phyloP scores from a whole-genome alignment of 2,888 invertebrate species.

The Lochmaea crataegi region DNA sequence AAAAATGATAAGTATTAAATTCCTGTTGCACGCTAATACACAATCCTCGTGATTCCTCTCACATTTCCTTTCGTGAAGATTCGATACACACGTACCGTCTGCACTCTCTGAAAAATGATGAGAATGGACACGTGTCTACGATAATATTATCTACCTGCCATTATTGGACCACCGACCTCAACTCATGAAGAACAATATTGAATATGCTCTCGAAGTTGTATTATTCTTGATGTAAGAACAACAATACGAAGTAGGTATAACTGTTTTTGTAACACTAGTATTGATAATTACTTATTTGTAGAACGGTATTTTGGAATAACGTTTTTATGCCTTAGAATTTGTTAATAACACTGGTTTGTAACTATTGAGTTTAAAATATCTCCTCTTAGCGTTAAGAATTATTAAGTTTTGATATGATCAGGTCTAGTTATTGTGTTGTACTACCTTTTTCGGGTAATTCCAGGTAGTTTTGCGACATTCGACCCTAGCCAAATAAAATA shows the following conservation, averaged over 20 bases:
- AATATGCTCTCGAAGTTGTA: conserved; percentile 45
- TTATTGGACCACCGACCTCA: conserved; percentile 26
- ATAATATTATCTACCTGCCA: conserved; percentile 33
- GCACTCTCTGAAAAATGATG: conserved; percentile 23
- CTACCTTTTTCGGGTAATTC: too few relatives aligned
- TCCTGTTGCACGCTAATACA: background rate
- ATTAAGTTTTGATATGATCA: too few relatives aligned
- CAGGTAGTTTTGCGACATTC: too few relatives aligned
- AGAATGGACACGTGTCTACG: conserved; percentile 33
- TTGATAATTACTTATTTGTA: background rate
- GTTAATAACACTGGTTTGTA: too few relatives aligned
- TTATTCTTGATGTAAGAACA: conserved; percentile 43
- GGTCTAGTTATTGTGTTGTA: too few relatives aligned
- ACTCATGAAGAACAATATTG: conserved; percentile 47
- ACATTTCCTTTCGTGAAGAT: conserved; percentile 7
- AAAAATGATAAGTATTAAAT: conserved; percentile 1
- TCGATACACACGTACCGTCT: background rate
- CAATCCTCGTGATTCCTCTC: background rate
- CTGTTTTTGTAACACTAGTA: conserved; percentile 32
- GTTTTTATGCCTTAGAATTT: background rate
- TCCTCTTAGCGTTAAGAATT: too few relatives aligned
- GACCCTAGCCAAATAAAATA: too few relatives aligned
- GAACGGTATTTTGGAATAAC: background rate
- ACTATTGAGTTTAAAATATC: too few relatives aligned
- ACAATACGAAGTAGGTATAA: conserved; percentile 40